Percentiles rank a stretch among this genome's conserved stretches.
phyloP scores from a whole-genome alignment of 2,888 invertebrate species.

The Brachypalpus laphriformis region DNA sequence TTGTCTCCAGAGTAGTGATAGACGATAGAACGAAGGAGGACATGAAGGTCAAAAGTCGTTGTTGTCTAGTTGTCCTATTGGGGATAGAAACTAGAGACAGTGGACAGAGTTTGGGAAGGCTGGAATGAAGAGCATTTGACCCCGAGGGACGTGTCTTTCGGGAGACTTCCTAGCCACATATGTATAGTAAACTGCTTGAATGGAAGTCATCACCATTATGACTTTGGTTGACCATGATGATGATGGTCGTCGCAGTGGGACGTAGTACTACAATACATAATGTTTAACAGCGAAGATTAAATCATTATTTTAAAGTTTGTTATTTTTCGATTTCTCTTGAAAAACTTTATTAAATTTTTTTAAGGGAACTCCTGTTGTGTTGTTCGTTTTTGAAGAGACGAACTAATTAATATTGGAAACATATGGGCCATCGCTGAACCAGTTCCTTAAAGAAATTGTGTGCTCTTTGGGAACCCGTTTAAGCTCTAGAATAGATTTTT shows the following conservation, averaged over 20 bases:
- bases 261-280: background rate
- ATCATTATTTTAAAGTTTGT: background rate
- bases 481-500: too few relatives aligned
- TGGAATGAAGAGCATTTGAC: slow-evolving; percentile 2
- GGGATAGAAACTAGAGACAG: background rate
- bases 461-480: too few relatives aligned
- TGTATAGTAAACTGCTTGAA: slow-evolving; percentile 30
- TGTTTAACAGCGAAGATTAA: background rate
- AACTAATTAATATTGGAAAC: too few relatives aligned
- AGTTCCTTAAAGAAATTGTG: too few relatives aligned
- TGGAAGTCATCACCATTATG: slow-evolving; percentile 50
- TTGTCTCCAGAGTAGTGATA: slow-evolving; percentile 20
- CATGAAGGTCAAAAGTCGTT: slow-evolving; percentile 46
- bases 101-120: background rate
- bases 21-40: slow-evolving; percentile 34
- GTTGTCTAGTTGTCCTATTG: slow-evolving; percentile 30
- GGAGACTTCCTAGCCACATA: background rate
- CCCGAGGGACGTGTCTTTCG: slow-evolving; percentile 16
- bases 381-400: too few relatives aligned
- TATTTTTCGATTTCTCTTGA: background rate
- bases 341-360: background rate
- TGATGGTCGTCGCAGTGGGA: slow-evolving; percentile 5
- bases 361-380: too few relatives aligned
- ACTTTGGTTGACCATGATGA: slow-evolving; percentile 36
- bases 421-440: too few relatives aligned